Evolutionary conservation across 2,113 vertebrate species (phyloP).

Genomic region (Sterna hirundo): DNA sequence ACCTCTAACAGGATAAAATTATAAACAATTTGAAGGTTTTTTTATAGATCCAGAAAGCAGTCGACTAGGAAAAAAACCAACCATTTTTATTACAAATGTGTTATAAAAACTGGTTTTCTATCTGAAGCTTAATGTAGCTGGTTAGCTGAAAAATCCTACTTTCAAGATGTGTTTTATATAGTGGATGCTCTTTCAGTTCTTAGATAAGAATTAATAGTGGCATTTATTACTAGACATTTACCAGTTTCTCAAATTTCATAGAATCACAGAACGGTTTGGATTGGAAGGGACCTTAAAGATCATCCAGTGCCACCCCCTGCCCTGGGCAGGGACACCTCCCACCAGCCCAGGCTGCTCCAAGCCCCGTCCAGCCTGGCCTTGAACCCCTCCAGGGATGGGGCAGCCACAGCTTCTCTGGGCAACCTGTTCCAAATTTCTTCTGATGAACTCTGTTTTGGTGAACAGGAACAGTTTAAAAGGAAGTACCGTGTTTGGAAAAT

Average conservation of each 20-base stretch:
- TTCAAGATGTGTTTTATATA: not conserved
- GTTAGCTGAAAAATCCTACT: not conserved
- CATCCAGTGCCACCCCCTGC: too few relatives aligned
- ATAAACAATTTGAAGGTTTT: not conserved
- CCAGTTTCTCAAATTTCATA: not conserved
- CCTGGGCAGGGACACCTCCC: too few relatives aligned
- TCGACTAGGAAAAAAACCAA: not conserved
- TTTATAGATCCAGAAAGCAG: not conserved
- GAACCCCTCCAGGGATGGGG: too few relatives aligned
- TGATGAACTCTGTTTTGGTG: not conserved
- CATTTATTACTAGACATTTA: not conserved
- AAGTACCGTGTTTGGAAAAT: not conserved
- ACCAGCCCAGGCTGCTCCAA: too few relatives aligned
- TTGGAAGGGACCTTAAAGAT: too few relatives aligned
- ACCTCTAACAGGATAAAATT: not conserved
- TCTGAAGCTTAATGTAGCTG: not conserved
- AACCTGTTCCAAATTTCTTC: not conserved
- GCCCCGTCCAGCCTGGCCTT: too few relatives aligned
- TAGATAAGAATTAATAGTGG: not conserved
- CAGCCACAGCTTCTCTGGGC: too few relatives aligned
- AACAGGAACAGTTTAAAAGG: not conserved
- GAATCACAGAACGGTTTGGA: too few relatives aligned
- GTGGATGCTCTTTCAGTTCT: not conserved
- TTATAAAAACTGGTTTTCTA: not conserved
- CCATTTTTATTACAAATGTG: not conserved